A percentile compares a stretch with the other conserved stretches of the same genome.
Evolutionary conservation across 2,888 invertebrate genomes (phyloP).

Genomic region (Hemistola chrysoprasaria): DNA sequence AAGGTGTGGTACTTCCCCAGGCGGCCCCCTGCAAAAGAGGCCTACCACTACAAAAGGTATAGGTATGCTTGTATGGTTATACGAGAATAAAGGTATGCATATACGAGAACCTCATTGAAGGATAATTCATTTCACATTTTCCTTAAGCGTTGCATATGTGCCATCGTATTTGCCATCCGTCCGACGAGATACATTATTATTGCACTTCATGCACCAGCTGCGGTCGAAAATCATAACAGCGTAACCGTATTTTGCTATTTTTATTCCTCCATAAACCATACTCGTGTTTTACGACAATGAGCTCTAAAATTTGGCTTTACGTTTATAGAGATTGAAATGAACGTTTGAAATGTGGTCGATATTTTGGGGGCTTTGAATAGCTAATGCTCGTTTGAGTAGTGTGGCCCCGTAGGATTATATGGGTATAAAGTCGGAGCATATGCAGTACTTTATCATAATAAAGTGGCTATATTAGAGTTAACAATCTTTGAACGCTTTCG

Average conservation of each 20-base stretch:
- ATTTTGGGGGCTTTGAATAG: constrained; percentile 13
- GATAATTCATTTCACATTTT: not conserved
- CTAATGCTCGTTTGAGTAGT: no score
- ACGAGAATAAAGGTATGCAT: no score
- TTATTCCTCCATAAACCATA: not conserved
- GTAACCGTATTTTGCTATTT: constrained; percentile 2
- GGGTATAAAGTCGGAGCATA: no score
- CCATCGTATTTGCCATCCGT: constrained; percentile 1
- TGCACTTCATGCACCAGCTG: not conserved
- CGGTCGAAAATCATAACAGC: not conserved
- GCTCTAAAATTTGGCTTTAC: constrained; percentile 20
- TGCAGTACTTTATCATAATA: no score
- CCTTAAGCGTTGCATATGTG: not conserved
- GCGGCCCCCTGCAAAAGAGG: no score
- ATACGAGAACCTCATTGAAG: no score
- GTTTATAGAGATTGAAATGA: constrained; percentile 22
- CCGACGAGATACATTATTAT: constrained; percentile 2
- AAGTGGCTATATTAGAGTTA: no score
- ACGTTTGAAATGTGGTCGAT: constrained; percentile 9
- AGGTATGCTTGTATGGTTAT: no score
- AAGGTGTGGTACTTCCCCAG: no score
- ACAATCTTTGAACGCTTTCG: no score
- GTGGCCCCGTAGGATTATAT: no score
- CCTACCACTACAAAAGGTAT: no score
- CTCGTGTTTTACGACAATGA: constrained; percentile 17